Base-by-base conservation (phyloP, 1,140 invertebrate genomes). In the Drosophila elegans region DNA sequence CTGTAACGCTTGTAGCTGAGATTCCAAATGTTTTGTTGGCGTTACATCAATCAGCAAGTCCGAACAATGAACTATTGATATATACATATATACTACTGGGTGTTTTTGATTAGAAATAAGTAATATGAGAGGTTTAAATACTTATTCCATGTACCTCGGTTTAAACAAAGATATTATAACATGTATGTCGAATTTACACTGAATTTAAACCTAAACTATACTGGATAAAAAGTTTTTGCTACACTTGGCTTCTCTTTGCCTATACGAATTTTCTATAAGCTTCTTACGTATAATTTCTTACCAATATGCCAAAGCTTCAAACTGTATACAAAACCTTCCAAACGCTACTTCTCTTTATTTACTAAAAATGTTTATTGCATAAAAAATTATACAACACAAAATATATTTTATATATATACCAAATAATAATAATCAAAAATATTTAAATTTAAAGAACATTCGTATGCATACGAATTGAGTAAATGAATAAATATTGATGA, bases 381-480 rank as follows among this genome's bases (percentile, higher is more conserved):
- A 88, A 74, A 80, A 88, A 89, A 88, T 88, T 77, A 89, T 80
- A 89, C 83, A 88, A 88, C 83, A 89, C 83, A 88, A 88, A 88
- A 82, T 64, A 84, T 78, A 89, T 78, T 71, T 53, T 48, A 63
- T 64, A 59, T 85, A 55, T 51, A 54, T 77, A 76, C 72, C 68
- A 89, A 84, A 89, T 80, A 77, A 88, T 74, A 89, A 69, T 80
- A 71, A 44, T 88, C 62, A 86, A 79, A 82, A 75, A 75, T 61
- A 78, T 66, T 69, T 86, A 56, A 81, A 76, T 55, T 42, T 64
- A 2, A 61, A 84, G 77, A 74, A 84, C 53, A 67, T 82, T 86
- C 83, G 83, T 88, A 88, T 86, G 83, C 79, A 88, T 86, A 83
- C 83, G 83, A 86, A 72, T 63, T 62, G 61, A 49, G 62, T 80